These are phyloP conservation scores for Eptatretus atami DNA, from an alignment of 2,797 vertebrate genomes.

Conservation along the genomic window DNA sequence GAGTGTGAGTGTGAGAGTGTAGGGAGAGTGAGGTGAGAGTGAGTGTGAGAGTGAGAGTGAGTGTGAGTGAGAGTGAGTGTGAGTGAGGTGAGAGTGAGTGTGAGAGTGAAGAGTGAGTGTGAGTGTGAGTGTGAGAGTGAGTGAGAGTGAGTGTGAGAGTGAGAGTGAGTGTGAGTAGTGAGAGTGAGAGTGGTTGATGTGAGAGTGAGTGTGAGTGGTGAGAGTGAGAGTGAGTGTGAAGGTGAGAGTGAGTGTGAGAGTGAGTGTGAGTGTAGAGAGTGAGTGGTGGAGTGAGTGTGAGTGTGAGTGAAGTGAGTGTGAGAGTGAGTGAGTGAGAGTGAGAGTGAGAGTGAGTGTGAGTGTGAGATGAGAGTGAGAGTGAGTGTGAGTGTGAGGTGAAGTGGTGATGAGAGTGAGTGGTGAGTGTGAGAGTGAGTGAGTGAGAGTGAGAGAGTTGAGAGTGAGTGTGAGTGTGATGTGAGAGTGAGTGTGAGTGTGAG, in stretches of 20 bases:
- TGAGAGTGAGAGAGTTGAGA: background rate
- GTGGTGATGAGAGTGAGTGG: background rate
- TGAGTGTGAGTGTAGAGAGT: conserved; percentile 1
- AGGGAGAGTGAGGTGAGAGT: background rate
- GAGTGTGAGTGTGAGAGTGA: background rate
- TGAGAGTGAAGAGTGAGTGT: background rate
- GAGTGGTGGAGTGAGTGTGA: background rate
- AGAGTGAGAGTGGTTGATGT: too few species aligned
- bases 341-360: background rate
- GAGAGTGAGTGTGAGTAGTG: too few species aligned
- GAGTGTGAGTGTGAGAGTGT: background rate
- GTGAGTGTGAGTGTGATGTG: background rate
- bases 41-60: background rate
- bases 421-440: conserved; percentile 1
- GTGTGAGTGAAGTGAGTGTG: conserved; percentile 2
- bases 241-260: background rate
- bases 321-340: background rate
- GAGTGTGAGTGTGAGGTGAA: background rate
- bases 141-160: background rate
- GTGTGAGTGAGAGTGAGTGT: background rate
- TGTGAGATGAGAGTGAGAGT: too few species aligned
- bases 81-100: conserved; percentile 2
- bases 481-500: background rate
- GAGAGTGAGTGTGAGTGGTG: too few species aligned
- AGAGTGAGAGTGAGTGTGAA: too few species aligned